Evolutionary conservation across 64 coral and sea anemone species (phyloP).

Genomic region (Catalaphyllia jardinei): DNA sequence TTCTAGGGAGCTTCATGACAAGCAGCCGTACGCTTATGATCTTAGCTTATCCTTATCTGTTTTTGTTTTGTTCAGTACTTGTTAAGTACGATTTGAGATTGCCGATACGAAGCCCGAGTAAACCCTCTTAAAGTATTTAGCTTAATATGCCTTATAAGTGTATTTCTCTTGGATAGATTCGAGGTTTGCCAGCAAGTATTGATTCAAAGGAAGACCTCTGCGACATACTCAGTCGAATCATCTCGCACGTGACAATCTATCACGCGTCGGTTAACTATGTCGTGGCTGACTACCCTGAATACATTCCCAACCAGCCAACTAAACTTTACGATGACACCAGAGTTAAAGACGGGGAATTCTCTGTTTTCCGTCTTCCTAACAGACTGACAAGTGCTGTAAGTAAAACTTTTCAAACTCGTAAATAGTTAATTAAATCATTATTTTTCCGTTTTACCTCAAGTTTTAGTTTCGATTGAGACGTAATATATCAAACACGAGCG

Average conservation of each 20-base stretch:
- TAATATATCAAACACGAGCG: too few species aligned
- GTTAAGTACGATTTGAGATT: too few species aligned
- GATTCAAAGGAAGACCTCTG: not conserved
- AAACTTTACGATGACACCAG: slow-evolving; percentile 46
- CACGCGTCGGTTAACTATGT: slow-evolving; percentile 64
- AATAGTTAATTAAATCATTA: too few species aligned
- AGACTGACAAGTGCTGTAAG: slow-evolving; percentile 20
- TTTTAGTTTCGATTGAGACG: too few species aligned
- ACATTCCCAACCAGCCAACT: slow-evolving; percentile 34
- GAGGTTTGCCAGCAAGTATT: slow-evolving; percentile 38
- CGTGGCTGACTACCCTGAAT: slow-evolving; percentile 32
- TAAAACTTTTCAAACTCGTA: not conserved
- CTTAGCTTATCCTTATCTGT: too few species aligned
- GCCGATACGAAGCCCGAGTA: too few species aligned
- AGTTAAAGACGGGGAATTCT: not conserved
- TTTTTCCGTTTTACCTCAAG: too few species aligned
- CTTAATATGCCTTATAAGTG: not conserved
- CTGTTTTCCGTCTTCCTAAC: slow-evolving; percentile 18
- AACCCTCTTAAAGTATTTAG: too few species aligned
- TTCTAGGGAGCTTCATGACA: too few species aligned
- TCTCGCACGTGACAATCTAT: slow-evolving; percentile 39
- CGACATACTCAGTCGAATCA: slow-evolving; percentile 36
- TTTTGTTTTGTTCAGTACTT: too few species aligned
- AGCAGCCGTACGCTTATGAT: too few species aligned
- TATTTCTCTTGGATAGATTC: slow-evolving; percentile 2